Evolutionary conservation across 2,888 invertebrate genomes (phyloP).

Genomic region (Acheta domesticus): DNA sequence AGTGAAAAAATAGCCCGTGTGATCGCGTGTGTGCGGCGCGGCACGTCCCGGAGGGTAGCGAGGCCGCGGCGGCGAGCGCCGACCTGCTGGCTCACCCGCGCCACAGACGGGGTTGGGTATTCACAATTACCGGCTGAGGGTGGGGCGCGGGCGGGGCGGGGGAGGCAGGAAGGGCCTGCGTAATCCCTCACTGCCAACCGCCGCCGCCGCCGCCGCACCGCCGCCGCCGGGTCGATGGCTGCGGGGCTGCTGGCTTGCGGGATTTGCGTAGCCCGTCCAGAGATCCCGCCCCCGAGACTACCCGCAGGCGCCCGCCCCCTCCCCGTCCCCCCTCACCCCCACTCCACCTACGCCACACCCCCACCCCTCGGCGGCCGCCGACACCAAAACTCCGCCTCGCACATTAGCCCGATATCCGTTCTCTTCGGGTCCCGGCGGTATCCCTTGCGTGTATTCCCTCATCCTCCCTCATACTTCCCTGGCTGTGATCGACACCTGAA

Average conservation of each 20-base stretch:
- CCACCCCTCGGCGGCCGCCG: too few relatives aligned
- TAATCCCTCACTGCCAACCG: conserved; percentile 18
- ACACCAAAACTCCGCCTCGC: too few relatives aligned
- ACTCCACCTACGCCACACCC: accelerated
- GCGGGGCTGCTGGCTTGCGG: neutral
- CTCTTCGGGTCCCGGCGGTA: too few relatives aligned
- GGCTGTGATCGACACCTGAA: too few relatives aligned
- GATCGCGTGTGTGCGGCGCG: neutral
- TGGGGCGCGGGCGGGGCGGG: neutral
- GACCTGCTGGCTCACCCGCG: too few relatives aligned
- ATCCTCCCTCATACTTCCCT: too few relatives aligned
- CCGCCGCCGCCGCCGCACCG: neutral
- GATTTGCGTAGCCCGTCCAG: neutral
- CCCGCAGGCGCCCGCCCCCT: neutral
- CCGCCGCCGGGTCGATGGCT: conserved; percentile 10
- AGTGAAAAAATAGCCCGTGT: neutral
- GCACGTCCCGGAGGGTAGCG: neutral
- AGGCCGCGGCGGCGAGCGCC: neutral
- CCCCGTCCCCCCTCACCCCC: neutral
- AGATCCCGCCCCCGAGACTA: neutral
- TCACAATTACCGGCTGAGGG: neutral
- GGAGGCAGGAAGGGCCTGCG: neutral
- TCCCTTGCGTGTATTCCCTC: too few relatives aligned
- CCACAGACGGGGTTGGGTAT: neutral
- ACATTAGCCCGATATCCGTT: too few relatives aligned